These are phyloP conservation scores for Conomelus anceps DNA, from an alignment of 2,888 invertebrate genomes.

Conservation along the genomic window DNA sequence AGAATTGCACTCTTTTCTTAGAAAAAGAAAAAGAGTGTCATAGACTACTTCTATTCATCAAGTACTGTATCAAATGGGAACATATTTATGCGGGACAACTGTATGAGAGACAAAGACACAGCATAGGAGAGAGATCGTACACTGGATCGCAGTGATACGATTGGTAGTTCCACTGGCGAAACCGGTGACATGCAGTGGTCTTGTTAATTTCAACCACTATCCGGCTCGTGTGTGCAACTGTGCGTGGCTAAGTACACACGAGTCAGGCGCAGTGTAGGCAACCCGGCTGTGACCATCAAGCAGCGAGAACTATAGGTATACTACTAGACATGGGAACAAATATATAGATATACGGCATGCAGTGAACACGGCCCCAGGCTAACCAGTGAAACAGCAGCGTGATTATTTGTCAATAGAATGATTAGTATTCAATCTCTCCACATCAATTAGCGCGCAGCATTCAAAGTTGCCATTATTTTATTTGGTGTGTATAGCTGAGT, in stretches of 20 bases:
- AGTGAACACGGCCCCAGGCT: not conserved
- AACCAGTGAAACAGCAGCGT: not conserved
- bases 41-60: too few relatives aligned
- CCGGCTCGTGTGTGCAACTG: not conserved
- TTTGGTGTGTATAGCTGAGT: not conserved
- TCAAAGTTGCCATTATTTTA: not conserved
- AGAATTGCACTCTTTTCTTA: too few relatives aligned
- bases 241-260: not conserved
- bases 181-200: not conserved
- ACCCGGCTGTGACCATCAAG: not conserved
- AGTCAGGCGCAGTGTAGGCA: not conserved
- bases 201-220: not conserved
- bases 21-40: too few relatives aligned
- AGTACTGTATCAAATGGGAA: not conserved
- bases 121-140: not conserved
- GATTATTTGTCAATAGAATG: not conserved
- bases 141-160: not conserved
- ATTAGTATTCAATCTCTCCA: not conserved
- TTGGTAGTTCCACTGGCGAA: not conserved
- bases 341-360: not conserved
- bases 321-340: not conserved
- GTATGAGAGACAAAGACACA: not conserved
- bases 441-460: not conserved
- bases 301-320: not conserved
- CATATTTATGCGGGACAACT: not conserved